A percentile compares a stretch with the other conserved stretches of the same genome.
phyloP scores from a whole-genome alignment of 2,113 vertebrate genomes.

The Paratilapia polleni region DNA sequence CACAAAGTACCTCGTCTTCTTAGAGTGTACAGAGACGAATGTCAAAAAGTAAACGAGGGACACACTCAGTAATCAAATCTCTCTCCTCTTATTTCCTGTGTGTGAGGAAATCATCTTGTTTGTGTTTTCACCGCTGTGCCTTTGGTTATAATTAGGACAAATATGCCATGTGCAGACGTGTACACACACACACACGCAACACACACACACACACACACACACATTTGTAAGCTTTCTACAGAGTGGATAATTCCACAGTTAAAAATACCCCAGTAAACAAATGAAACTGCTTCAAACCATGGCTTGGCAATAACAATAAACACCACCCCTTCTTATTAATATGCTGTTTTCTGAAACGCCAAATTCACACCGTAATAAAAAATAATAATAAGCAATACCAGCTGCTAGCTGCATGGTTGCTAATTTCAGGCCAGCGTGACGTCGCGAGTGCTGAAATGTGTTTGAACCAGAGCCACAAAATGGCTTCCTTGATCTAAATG shows the following conservation, averaged over 20 bases:
- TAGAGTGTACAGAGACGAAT: background rate
- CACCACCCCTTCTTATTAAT: conserved; percentile 1
- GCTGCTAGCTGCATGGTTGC: conserved; percentile 17
- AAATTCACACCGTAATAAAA: background rate
- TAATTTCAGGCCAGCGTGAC: conserved; percentile 12
- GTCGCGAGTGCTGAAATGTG: background rate
- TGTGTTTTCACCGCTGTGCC: conserved; percentile 25
- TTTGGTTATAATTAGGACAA: conserved; percentile 63
- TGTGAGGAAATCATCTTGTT: conserved; percentile 26
- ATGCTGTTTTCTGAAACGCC: conserved; percentile 6
- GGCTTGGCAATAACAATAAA: conserved; percentile 36
- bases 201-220: background rate
- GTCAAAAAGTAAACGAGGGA: conserved; percentile 28
- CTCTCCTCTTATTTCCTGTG: conserved; percentile 5
- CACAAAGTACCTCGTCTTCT: background rate
- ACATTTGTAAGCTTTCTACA: conserved; percentile 21
- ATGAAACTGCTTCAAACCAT: conserved; percentile 28
- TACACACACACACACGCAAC: conserved; percentile 19
- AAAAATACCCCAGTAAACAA: conserved; percentile 55
- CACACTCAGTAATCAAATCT: conserved; percentile 16
- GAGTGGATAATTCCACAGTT: conserved; percentile 26
- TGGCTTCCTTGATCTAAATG: background rate
- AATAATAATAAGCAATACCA: conserved; percentile 9
- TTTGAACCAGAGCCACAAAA: conserved; percentile 15
- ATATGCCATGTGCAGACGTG: conserved; percentile 17